phyloP scores from a whole-genome alignment of 2,113 vertebrate genomes.

The Alligator sinensis region DNA sequence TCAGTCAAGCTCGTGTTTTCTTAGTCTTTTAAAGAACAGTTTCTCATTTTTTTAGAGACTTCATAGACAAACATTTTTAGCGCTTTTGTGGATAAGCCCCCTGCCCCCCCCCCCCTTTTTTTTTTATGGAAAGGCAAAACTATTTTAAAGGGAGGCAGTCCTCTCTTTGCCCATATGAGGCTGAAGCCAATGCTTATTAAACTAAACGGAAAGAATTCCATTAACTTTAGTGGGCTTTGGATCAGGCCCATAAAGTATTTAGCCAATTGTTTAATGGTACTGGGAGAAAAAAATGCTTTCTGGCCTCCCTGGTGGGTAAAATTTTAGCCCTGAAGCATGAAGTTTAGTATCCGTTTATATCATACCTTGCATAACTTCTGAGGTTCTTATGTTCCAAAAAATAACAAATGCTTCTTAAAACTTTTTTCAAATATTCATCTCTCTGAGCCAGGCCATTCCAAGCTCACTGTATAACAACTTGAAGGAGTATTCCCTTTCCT shows the following conservation, averaged over 20 bases:
- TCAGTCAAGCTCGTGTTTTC: too few species aligned
- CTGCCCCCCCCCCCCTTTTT: background rate
- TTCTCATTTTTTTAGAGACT: slow-evolving; percentile 1
- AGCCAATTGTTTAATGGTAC: slow-evolving; percentile 8
- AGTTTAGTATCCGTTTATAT: background rate
- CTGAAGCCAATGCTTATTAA: slow-evolving; percentile 21
- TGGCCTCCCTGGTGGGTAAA: slow-evolving; percentile 7
- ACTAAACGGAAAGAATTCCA: slow-evolving; percentile 11
- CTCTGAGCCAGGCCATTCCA: background rate
- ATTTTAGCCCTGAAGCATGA: slow-evolving; percentile 35
- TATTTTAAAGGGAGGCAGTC: slow-evolving; percentile 7
- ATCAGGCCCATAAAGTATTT: slow-evolving; percentile 17
- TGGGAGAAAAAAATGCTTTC: slow-evolving; percentile 37
- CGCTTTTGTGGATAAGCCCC: background rate
- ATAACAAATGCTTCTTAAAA: slow-evolving; percentile 27
- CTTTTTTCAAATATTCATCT: background rate
- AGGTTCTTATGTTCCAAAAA: slow-evolving; percentile 3
- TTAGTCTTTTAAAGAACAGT: slow-evolving; percentile 7
- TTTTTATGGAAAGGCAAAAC: slow-evolving; percentile 4
- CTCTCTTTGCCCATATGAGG: background rate
- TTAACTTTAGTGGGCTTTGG: slow-evolving; percentile 16
- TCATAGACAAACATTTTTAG: background rate
- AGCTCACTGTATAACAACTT: background rate
- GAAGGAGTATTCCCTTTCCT: background rate
- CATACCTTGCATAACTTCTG: slow-evolving; percentile 23